A percentile compares a stretch with the other conserved stretches of the same genome.
These are phyloP conservation scores for Orthonevra nobilis DNA, from an alignment of 2,888 invertebrate genomes.

Conservation along the genomic window DNA sequence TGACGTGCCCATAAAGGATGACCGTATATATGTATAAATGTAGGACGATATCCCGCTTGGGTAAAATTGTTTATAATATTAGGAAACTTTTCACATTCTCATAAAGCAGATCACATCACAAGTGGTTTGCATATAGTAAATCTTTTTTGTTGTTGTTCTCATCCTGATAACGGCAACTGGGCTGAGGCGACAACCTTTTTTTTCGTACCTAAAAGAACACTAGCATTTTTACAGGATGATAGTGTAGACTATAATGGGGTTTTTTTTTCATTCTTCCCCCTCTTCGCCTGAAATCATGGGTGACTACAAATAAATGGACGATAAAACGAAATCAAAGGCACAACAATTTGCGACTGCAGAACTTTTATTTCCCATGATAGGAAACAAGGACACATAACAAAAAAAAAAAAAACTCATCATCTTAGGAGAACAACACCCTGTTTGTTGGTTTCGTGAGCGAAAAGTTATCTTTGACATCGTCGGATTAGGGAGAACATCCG, in stretches of 20 bases:
- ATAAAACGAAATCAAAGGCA: conserved; percentile 70
- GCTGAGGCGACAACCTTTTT: conserved; percentile 23
- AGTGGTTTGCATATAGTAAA: conserved; percentile 67
- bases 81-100: conserved; percentile 67
- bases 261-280: conserved; percentile 14
- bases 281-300: conserved; percentile 52
- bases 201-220: too few relatives aligned
- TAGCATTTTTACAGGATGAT: too few relatives aligned
- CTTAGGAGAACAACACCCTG: conserved; percentile 19
- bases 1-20: conserved; percentile 27
- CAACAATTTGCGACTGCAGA: conserved; percentile 65
- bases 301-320: conserved; percentile 64
- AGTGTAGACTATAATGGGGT: conserved; percentile 33
- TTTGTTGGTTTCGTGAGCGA: conserved; percentile 37
- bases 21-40: conserved; percentile 34
- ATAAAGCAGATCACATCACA: conserved; percentile 67
- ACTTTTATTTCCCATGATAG: conserved; percentile 68
- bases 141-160: conserved; percentile 18
- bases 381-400: conserved; percentile 12
- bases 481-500: conserved; percentile 60
- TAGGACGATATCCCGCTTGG: conserved; percentile 56
- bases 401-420: conserved; percentile 10
- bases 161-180: conserved; percentile 29
- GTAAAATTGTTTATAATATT: conserved; percentile 69
- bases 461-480: conserved; percentile 43